Evolutionary conservation across 2,888 invertebrate genomes (phyloP).

Genomic region (Spodoptera exigua): DNA sequence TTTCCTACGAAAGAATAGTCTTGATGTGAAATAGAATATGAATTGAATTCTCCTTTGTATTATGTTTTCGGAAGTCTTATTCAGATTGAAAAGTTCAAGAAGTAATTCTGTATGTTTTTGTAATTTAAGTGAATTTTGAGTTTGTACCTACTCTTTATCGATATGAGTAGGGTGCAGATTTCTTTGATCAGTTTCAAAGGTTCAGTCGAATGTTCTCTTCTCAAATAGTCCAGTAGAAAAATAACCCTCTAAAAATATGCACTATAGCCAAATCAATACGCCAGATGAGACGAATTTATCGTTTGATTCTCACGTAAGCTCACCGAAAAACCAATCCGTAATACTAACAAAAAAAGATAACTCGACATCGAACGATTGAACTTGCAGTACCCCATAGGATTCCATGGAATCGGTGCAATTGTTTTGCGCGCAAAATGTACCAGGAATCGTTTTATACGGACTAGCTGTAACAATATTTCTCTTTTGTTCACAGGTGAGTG

Average conservation of each 20-base stretch:
- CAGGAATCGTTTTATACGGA: constrained; percentile 35
- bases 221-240: no score
- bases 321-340: constrained; percentile 25
- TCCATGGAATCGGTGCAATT: constrained; percentile 38
- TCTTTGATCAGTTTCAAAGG: no score
- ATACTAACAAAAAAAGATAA: constrained; percentile 17
- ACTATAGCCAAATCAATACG: not conserved
- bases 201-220: not conserved
- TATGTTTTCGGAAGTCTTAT: no score
- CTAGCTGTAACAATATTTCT: constrained; percentile 56
- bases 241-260: not conserved
- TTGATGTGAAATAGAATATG: not conserved
- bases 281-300: constrained; percentile 1
- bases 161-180: not conserved
- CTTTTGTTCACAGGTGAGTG: constrained; percentile 85
- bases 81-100: no score
- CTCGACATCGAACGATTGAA: constrained; percentile 41
- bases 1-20: not conserved
- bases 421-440: constrained; percentile 37
- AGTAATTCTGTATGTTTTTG: no score
- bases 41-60: no score
- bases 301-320: constrained; percentile 10
- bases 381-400: constrained; percentile 36
- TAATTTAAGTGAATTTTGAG: no score
- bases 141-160: no score